Evolutionary conservation across 2,113 vertebrate genomes (phyloP).

Genomic region (Sapajus apella): DNA sequence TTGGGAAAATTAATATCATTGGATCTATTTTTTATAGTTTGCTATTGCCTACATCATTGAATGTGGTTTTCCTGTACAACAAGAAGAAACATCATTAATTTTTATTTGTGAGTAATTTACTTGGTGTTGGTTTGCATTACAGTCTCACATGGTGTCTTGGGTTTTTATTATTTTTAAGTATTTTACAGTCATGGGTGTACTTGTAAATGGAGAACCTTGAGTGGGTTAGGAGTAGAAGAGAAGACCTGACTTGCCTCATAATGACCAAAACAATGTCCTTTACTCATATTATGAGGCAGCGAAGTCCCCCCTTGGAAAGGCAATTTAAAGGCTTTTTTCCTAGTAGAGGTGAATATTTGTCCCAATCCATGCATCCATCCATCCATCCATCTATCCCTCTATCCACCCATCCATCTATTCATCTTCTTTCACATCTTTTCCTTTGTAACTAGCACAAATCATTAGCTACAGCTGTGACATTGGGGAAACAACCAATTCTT

Average conservation of each 20-base stretch:
- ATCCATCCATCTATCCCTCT: no score
- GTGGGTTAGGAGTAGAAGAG: neutral
- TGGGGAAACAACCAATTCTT: neutral
- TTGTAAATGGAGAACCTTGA: neutral
- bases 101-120: conserved; percentile 51
- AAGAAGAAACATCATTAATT: conserved; percentile 14
- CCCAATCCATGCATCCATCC: no score
- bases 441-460: neutral
- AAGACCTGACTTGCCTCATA: neutral
- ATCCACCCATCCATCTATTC: neutral
- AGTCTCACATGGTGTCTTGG: conserved; percentile 1
- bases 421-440: neutral
- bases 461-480: neutral
- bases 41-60: conserved; percentile 18
- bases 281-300: neutral
- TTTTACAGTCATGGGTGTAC: neutral
- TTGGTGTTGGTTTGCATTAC: conserved; percentile 32
- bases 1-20: conserved; percentile 49
- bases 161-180: neutral
- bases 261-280: neutral
- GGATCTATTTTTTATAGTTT: conserved; percentile 39
- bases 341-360: neutral
- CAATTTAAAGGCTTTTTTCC: neutral
- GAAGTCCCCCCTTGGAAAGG: neutral
- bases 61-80: neutral